Conservation (phyloP, 2,797 vertebrate species). For the Acanthurus tractus region DNA sequence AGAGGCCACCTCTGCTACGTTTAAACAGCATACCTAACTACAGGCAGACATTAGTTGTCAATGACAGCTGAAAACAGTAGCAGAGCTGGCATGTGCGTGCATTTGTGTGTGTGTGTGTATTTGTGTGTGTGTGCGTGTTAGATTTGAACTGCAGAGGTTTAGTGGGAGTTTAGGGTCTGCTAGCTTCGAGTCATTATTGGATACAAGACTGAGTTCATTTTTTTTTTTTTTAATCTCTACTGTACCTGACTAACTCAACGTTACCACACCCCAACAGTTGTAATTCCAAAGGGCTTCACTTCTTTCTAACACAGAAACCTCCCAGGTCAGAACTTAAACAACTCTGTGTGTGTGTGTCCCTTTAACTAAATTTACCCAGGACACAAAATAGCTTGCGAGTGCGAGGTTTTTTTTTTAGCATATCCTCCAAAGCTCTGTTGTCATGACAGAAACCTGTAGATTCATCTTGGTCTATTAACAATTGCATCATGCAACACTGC, state of each 20-base stretch:
- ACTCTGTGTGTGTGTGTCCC: background rate
- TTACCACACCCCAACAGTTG: slow-evolving; percentile 14
- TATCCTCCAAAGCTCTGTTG: background rate
- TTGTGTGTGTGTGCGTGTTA: slow-evolving; percentile 5
- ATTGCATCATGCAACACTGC: no score
- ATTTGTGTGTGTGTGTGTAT: background rate
- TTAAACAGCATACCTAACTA: slow-evolving; percentile 34
- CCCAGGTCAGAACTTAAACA: slow-evolving; percentile 4
- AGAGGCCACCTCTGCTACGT: slow-evolving; percentile 2
- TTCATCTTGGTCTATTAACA: no score
- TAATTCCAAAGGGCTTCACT: slow-evolving; percentile 38
- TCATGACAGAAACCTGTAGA: background rate
- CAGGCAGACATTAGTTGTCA: slow-evolving; percentile 33
- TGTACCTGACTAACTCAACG: background rate
- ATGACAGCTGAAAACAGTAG: slow-evolving; percentile 34
- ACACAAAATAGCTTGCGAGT: slow-evolving; percentile 29
- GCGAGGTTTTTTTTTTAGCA: background rate
- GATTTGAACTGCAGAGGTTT: slow-evolving; percentile 13
- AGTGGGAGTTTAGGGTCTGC: background rate
- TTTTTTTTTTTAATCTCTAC: background rate
- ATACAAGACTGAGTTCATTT: background rate
- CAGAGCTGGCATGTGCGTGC: slow-evolving; percentile 13
- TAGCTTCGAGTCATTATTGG: background rate
- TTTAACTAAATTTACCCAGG: background rate
- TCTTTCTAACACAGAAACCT: slow-evolving; percentile 42